phyloP scores from a whole-genome alignment of 2,888 invertebrate species.

The Autographa gamma region DNA sequence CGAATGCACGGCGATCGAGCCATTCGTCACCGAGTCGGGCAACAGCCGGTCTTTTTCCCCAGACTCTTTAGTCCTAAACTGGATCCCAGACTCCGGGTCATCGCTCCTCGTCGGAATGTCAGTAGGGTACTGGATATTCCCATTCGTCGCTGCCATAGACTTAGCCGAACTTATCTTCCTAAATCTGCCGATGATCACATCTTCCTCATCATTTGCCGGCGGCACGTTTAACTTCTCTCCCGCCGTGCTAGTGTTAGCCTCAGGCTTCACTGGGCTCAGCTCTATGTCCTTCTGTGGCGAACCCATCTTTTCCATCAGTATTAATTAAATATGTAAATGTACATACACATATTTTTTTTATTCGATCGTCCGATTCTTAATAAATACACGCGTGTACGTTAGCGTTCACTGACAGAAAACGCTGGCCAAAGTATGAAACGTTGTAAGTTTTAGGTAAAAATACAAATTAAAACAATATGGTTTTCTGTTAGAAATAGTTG shows the following conservation, averaged over 20 bases:
- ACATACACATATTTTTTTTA: constrained; percentile 44
- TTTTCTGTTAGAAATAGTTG: constrained; percentile 46
- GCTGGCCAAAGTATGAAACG: constrained; percentile 6
- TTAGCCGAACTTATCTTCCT: constrained; percentile 87
- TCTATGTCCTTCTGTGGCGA: constrained; percentile 83
- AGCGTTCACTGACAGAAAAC: constrained; percentile 9
- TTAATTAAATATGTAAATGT: constrained; percentile 14
- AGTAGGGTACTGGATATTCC: constrained; percentile 82
- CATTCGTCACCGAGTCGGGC: constrained; percentile 67
- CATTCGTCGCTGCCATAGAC: constrained; percentile 87
- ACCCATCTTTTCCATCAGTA: constrained; percentile 66
- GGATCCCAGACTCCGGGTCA: constrained; percentile 79
- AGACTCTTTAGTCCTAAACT: constrained; percentile 73
- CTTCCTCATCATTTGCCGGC: constrained; percentile 80
- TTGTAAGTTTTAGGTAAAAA: neutral
- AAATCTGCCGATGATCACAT: constrained; percentile 86
- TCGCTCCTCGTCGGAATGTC: constrained; percentile 73
- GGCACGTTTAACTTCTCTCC: constrained; percentile 69
- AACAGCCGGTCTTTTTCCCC: constrained; percentile 76
- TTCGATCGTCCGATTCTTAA: constrained; percentile 15
- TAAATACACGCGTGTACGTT: constrained; percentile 7
- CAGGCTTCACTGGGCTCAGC: constrained; percentile 78
- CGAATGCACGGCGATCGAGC: constrained; percentile 58
- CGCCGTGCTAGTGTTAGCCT: constrained; percentile 60
- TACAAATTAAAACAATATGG: constrained; percentile 5